Evolutionary conservation across 2,888 invertebrate genomes (phyloP).

Genomic region (Chrysolina oricalcia): DNA sequence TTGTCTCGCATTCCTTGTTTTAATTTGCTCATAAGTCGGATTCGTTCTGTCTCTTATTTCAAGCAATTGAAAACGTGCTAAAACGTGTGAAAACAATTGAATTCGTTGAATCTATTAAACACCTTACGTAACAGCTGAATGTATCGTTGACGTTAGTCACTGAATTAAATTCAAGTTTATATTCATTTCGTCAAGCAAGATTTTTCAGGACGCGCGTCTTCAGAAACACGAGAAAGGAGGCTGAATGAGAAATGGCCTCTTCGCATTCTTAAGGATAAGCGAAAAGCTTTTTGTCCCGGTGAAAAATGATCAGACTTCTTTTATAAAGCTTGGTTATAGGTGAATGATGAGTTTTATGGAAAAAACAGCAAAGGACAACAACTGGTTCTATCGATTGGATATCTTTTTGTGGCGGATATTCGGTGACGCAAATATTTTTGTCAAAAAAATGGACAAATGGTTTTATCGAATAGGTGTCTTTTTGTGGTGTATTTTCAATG

Average conservation of each 20-base stretch:
- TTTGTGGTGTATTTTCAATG: not conserved
- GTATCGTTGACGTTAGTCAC: not conserved
- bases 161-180: not conserved
- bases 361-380: conserved; percentile 3
- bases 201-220: not conserved
- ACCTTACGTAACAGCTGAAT: not conserved
- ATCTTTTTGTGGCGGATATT: not conserved
- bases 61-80: not conserved
- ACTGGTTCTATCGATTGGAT: not conserved
- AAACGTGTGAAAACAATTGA: no score
- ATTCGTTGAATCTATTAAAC: not conserved
- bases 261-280: conserved; percentile 6
- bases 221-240: not conserved
- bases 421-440: not conserved
- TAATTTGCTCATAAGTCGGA: not conserved
- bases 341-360: conserved; percentile 7
- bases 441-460: not conserved
- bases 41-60: conserved; percentile 2
- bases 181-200: not conserved
- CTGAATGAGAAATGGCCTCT: conserved; percentile 19
- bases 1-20: not conserved
- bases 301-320: conserved; percentile 21
- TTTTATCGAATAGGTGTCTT: not conserved
- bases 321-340: conserved; percentile 12
- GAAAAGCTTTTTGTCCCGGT: conserved; percentile 22